phyloP scores from a whole-genome alignment of 2,113 vertebrate genomes.

The Laticauda laticaudata region DNA sequence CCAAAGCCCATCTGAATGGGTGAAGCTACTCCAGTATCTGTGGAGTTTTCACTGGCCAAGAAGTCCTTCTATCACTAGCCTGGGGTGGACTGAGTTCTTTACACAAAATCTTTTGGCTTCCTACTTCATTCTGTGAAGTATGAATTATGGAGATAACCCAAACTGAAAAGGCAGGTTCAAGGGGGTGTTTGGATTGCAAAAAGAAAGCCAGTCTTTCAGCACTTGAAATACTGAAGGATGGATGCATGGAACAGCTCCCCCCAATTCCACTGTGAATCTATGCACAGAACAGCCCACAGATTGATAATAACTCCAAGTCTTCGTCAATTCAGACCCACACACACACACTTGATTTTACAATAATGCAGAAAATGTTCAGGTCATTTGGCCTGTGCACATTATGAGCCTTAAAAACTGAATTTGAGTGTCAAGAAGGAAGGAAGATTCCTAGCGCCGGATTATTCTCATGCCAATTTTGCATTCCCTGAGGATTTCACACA shows the following conservation, averaged over 20 bases:
- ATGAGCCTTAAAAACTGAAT: not conserved
- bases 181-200: not conserved
- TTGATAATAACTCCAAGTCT: not conserved
- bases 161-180: not conserved
- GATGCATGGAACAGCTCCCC: not conserved
- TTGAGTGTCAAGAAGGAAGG: not conserved
- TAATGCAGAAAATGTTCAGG: not conserved
- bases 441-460: not conserved
- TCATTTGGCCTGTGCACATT: not conserved
- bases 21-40: not conserved
- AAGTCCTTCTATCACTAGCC: not conserved
- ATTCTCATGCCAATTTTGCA: constrained; percentile 2
- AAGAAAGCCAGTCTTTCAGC: not conserved
- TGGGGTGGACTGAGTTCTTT: not conserved
- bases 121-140: not conserved
- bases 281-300: not conserved
- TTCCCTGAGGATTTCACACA: not conserved
- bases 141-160: not conserved
- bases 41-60: not conserved
- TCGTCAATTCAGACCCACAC: not conserved
- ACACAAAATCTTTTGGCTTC: not conserved
- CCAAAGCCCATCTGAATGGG: not conserved
- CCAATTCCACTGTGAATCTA: not conserved
- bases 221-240: not conserved
- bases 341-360: not conserved